Percentiles rank a stretch among this genome's conserved stretches.
phyloP scores from a whole-genome alignment of 2,888 invertebrate species.

The Theodoxus fluviatilis region DNA sequence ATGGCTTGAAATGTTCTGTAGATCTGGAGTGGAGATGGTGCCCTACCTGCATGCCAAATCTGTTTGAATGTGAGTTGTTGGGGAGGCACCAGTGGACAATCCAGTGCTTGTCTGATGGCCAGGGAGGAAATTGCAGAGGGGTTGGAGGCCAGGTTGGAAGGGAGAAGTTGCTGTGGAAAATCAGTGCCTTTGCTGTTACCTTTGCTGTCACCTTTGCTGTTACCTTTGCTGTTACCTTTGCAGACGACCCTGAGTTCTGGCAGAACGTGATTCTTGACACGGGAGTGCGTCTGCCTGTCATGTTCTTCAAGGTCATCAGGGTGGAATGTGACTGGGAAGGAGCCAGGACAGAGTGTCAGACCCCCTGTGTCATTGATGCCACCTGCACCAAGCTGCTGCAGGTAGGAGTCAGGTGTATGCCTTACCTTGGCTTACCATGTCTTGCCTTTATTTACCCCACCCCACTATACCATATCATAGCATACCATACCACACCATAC shows the following conservation, averaged over 20 bases:
- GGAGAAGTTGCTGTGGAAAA: background rate
- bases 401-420: no score
- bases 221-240: background rate
- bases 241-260: constrained; percentile 56
- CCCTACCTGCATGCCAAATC: no score
- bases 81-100: no score
- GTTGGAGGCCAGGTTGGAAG: background rate
- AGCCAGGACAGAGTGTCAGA: no score
- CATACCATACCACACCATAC: background rate
- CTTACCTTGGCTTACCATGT: no score
- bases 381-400: constrained; percentile 44
- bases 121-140: background rate
- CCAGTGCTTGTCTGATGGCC: no score
- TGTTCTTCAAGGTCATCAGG: constrained; percentile 54
- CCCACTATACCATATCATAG: background rate
- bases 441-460: background rate
- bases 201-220: background rate
- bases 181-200: background rate
- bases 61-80: no score
- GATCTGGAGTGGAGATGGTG: no score
- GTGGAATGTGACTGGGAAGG: no score
- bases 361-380: constrained; percentile 44
- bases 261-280: constrained; percentile 46
- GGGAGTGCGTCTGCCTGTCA: constrained; percentile 49
- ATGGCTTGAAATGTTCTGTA: background rate